These are phyloP conservation scores for Notothenia rossii DNA, from an alignment of 2,113 vertebrate species.

Conservation along the genomic window DNA sequence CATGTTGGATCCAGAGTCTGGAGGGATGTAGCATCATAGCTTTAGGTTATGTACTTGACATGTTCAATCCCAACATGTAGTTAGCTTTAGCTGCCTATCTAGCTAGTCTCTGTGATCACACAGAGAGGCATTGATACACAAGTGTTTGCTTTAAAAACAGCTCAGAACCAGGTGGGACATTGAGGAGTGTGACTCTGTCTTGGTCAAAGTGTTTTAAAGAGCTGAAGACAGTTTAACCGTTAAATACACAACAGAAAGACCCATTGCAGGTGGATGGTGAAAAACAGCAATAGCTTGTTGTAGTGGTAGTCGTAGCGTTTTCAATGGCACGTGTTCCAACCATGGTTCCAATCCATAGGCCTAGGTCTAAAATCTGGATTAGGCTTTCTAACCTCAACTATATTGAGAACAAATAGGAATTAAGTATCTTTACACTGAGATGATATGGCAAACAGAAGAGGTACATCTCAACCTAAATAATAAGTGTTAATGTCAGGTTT, in stretches of 20 bases:
- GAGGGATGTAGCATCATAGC: slow-evolving; percentile 4
- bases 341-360: too few species aligned
- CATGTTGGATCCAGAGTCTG: slow-evolving; percentile 27
- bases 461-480: not conserved
- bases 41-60: not conserved
- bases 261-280: not conserved
- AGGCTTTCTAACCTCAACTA: not conserved
- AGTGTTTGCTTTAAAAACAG: slow-evolving; percentile 44
- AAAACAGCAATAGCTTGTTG: slow-evolving; percentile 10
- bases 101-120: not conserved
- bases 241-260: slow-evolving; percentile 8
- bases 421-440: not conserved
- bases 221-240: slow-evolving; percentile 12
- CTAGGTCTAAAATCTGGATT: slow-evolving; percentile 3
- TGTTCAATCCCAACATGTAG: not conserved
- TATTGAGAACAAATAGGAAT: too few species aligned
- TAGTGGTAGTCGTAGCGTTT: slow-evolving; percentile 23
- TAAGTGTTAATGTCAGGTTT: not conserved
- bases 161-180: slow-evolving; percentile 26
- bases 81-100: not conserved
- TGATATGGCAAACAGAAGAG: not conserved
- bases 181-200: slow-evolving; percentile 14
- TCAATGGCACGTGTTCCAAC: slow-evolving; percentile 15
- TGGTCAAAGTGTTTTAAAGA: slow-evolving; percentile 27
- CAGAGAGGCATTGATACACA: slow-evolving; percentile 2